Base-by-base conservation (phyloP, 1,140 invertebrate species). In the Whitmania pigra region DNA sequence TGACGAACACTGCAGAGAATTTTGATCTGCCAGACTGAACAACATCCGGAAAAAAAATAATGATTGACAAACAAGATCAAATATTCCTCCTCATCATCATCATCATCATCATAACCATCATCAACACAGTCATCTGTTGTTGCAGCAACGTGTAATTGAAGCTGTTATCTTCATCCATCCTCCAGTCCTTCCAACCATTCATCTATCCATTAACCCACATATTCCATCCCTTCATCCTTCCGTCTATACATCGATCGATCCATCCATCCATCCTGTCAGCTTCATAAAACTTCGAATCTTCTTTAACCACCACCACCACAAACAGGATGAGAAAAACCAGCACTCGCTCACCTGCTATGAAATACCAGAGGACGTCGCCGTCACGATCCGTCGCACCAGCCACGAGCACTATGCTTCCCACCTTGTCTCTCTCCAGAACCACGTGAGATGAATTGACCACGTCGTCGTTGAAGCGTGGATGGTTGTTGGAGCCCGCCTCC, bases 11-110 rank as follows among this genome's bases (percentile, higher is more conserved):
- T 25, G 57, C 22, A 31, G 57, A 22, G 57, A 25, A 22, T 63
- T 63, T 63, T 13, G 11, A 31, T 25, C 57, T 4, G 22, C 13
- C 9, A 63, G 7, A 63, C 11, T 63, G 22, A 63, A 63, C 57
- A 63, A 25, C 29, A 63, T 63, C 57, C 22, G 2, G 20, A n/a
- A 4, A 31, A 25, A 25, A 31, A 63, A 4, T 7, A 63, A 7
- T 31, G 57, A 31, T 63, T 22, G 11, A 17, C 57, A 7, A 63
- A 22, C 57, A 31, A 22, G 57, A 3, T 63, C 57, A 13, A 31
- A 63, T 63, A 63, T 63, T 63, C 22, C 29, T 63, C 11, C 57
- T 63, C 20, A 4, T 63, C 57, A 63, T 31, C 57, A 63, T n/a
- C 57, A 63, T 63, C 57, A 63, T 63, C 57, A n/a, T 63, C 57